Percentiles rank a stretch among this genome's conserved stretches.
Evolutionary conservation across 2,888 invertebrate species (phyloP).

Genomic region (Pammene fasciana): DNA sequence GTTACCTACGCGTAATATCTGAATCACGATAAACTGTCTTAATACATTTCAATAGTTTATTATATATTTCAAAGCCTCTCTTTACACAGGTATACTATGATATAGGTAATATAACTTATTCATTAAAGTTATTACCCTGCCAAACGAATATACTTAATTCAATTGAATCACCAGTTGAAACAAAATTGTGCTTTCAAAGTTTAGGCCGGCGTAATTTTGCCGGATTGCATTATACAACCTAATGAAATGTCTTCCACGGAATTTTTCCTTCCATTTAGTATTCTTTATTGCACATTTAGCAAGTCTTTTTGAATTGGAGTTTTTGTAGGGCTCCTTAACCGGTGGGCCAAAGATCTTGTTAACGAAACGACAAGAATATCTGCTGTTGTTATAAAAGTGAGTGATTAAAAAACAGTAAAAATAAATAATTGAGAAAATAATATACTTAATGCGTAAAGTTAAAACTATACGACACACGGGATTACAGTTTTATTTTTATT

Average conservation of each 20-base stretch:
- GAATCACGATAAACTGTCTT: too few relatives aligned
- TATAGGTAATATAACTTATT: background rate
- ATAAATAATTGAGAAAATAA: too few relatives aligned
- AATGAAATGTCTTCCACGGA: constrained; percentile 28
- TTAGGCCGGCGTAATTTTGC: constrained; percentile 23
- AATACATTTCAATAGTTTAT: background rate
- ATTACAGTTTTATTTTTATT: too few relatives aligned
- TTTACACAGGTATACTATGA: background rate
- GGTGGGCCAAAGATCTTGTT: too few relatives aligned
- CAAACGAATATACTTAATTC: background rate
- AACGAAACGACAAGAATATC: too few relatives aligned
- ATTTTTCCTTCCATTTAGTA: constrained; percentile 9
- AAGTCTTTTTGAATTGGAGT: constrained; percentile 1
- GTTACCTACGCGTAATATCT: too few relatives aligned
- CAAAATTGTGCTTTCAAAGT: constrained; percentile 15
- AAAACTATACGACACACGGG: too few relatives aligned
- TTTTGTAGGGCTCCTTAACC: background rate
- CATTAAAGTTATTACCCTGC: background rate
- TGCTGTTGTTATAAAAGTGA: too few relatives aligned
- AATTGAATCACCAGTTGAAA: constrained; percentile 12
- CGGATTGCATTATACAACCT: constrained; percentile 30
- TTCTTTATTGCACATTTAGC: constrained; percentile 20
- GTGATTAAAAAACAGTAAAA: too few relatives aligned
- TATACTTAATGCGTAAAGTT: too few relatives aligned
- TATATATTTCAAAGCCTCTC: background rate